phyloP scores from a whole-genome alignment of 2,888 invertebrate species.

The Schrankia costaestrigalis region DNA sequence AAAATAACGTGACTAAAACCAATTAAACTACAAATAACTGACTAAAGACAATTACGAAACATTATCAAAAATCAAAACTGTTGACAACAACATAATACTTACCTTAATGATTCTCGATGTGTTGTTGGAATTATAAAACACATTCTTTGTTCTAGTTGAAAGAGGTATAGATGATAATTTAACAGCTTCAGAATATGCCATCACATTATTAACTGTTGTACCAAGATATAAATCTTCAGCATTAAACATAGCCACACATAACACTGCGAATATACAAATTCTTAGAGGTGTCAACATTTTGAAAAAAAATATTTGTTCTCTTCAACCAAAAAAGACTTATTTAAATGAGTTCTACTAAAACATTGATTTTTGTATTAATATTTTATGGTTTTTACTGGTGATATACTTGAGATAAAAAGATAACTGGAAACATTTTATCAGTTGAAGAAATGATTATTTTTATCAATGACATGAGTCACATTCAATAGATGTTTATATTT shows the following conservation, averaged over 20 bases:
- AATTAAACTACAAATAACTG: too few relatives aligned
- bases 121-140: conserved; percentile 55
- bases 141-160: conserved; percentile 53
- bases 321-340: neutral
- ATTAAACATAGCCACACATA: conserved; percentile 20
- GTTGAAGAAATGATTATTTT: too few relatives aligned
- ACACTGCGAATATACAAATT: conserved; percentile 8
- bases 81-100: too few relatives aligned
- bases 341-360: too few relatives aligned
- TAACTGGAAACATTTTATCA: conserved; percentile 3
- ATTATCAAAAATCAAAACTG: too few relatives aligned
- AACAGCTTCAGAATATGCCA: conserved; percentile 53
- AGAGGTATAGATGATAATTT: conserved; percentile 52
- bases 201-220: conserved; percentile 35
- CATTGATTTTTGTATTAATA: neutral
- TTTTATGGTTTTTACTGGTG: neutral
- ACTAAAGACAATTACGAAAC: too few relatives aligned
- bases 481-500: too few relatives aligned
- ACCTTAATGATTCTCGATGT: conserved; percentile 54
- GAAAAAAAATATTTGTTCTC: neutral
- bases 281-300: conserved; percentile 14
- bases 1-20: too few relatives aligned
- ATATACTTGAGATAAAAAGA: conserved; percentile 16
- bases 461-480: too few relatives aligned
- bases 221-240: conserved; percentile 51